Evolutionary conservation across 2,113 vertebrate species (phyloP).

Genomic region (Limnothrissa miodon): DNA sequence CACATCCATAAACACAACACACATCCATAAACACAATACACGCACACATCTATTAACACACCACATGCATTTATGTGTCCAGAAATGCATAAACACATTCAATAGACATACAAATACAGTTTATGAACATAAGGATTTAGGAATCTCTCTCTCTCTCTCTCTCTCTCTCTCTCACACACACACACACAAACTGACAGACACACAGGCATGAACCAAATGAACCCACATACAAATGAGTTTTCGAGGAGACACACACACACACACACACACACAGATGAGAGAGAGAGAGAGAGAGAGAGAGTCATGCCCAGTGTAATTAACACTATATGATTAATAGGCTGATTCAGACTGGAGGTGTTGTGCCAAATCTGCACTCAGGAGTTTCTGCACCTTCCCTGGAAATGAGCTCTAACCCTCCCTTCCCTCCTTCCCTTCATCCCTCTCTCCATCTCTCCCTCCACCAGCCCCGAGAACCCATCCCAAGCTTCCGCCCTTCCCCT

Average conservation of each 20-base stretch:
- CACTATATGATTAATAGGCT: constrained; percentile 53
- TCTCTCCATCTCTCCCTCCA: not conserved
- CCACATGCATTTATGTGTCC: no score
- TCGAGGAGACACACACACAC: not conserved
- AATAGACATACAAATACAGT: not conserved
- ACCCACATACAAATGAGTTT: not conserved
- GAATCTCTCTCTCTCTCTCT: no score
- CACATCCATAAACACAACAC: not conserved
- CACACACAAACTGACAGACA: not conserved
- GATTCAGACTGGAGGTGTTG: constrained; percentile 50
- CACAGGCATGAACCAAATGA: not conserved
- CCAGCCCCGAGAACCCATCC: not conserved
- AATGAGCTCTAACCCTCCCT: not conserved
- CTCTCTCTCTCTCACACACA: not conserved
- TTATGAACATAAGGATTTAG: no score
- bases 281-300: constrained; percentile 31
- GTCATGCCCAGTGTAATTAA: constrained; percentile 48
- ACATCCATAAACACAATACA: not conserved
- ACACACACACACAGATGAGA: constrained; percentile 16
- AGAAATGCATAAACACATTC: not conserved
- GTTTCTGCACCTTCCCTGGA: not conserved
- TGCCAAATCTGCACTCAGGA: constrained; percentile 50
- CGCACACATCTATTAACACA: no score
- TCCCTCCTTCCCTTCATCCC: not conserved
- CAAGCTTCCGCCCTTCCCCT: not conserved